Conservation (phyloP, 2,797 vertebrate species). For the Coregonus suidteri region DNA sequence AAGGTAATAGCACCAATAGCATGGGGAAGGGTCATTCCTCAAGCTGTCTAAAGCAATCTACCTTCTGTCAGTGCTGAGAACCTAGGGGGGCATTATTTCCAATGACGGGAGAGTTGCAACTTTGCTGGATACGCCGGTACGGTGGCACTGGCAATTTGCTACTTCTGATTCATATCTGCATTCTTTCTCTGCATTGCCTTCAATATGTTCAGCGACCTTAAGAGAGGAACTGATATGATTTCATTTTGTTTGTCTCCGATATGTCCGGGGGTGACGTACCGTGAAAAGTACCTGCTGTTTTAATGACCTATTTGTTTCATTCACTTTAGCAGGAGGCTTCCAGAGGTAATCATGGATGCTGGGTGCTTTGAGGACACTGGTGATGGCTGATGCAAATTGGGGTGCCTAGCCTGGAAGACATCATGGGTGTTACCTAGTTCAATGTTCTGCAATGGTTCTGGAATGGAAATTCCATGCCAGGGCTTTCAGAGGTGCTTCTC, state of each 20-base stretch:
- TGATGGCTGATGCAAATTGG: slow-evolving; percentile 55
- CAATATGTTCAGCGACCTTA: slow-evolving; percentile 40
- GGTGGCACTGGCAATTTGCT: slow-evolving; percentile 7
- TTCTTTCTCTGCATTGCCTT: neutral
- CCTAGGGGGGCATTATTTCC: neutral
- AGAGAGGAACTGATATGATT: slow-evolving; percentile 27
- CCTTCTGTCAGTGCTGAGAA: neutral
- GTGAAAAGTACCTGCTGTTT: slow-evolving; percentile 16
- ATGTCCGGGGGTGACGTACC: slow-evolving; percentile 23
- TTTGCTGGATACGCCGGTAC: neutral
- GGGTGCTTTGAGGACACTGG: slow-evolving; percentile 34
- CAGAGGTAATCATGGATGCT: slow-evolving; percentile 25
- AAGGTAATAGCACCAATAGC: neutral
- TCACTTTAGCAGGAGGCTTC: slow-evolving; percentile 21
- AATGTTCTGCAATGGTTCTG: slow-evolving; percentile 43
- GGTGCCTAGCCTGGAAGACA: slow-evolving; percentile 31
- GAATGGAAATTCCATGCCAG: slow-evolving; percentile 55
- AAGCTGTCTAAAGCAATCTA: slow-evolving; percentile 3
- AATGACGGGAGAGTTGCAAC: neutral
- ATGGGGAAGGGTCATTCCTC: neutral
- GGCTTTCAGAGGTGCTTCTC: slow-evolving; percentile 65
- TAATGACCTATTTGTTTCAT: slow-evolving; percentile 45
- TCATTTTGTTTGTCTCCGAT: slow-evolving; percentile 27
- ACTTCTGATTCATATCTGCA: slow-evolving; percentile 27
- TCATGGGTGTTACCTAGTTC: neutral